Percentiles rank a stretch among this genome's conserved stretches.
phyloP scores from a whole-genome alignment of 2,797 vertebrate species.

The Apodemus agrarius region DNA sequence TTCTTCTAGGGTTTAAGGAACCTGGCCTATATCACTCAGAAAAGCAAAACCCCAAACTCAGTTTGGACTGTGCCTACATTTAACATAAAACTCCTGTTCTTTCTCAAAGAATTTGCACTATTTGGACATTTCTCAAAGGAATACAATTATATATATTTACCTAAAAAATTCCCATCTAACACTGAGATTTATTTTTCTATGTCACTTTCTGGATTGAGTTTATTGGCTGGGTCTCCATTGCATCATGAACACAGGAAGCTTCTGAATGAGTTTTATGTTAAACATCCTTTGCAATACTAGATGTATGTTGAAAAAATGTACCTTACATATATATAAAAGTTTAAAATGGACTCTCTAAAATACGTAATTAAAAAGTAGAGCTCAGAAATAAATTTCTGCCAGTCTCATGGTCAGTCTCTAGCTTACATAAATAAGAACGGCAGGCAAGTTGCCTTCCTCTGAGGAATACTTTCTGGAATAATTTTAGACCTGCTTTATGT shows the following conservation, averaged over 20 bases:
- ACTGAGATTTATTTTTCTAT: not conserved
- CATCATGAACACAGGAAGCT: not conserved
- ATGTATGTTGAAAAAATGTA: not conserved
- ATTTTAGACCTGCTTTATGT: constrained; percentile 86
- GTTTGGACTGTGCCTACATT: not conserved
- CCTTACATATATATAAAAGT: not conserved
- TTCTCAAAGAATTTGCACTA: not conserved
- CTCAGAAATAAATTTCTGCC: constrained; percentile 69
- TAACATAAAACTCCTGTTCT: not conserved
- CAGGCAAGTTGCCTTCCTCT: constrained; percentile 80
- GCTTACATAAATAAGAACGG: constrained; percentile 80
- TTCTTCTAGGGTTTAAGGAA: not conserved
- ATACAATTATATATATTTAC: not conserved
- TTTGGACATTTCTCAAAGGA: not conserved
- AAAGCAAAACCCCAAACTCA: not conserved
- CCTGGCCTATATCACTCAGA: not conserved
- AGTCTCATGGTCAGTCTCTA: constrained; percentile 81
- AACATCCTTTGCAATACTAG: not conserved
- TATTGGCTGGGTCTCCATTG: not conserved
- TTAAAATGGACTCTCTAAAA: constrained; percentile 30
- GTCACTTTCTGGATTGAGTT: not conserved
- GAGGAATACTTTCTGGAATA: constrained; percentile 85
- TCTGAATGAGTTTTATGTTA: not conserved
- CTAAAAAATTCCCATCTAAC: not conserved
- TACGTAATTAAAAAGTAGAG: constrained; percentile 8